phyloP scores from a whole-genome alignment of 2,888 invertebrate genomes.

The Pelosia muscerda region DNA sequence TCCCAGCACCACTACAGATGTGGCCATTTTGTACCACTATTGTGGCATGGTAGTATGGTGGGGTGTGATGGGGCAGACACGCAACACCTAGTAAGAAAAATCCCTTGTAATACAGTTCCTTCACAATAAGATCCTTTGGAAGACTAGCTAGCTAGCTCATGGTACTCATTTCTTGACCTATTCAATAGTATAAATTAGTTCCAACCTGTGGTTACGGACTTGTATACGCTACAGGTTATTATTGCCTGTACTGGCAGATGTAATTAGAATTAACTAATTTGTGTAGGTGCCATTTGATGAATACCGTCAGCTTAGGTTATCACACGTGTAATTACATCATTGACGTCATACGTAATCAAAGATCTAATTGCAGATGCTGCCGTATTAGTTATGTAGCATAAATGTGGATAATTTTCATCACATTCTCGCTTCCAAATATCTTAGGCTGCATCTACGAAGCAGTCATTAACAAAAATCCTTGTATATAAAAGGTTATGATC shows the following conservation, averaged over 20 bases:
- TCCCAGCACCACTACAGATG: no score
- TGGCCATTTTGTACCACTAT: no score
- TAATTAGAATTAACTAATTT: conserved; percentile 16
- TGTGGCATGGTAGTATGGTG: no score
- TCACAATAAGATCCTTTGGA: no score
- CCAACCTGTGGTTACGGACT: background rate
- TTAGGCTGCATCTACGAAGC: no score
- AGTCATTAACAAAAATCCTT: background rate
- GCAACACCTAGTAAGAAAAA: no score
- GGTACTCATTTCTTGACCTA: no score
- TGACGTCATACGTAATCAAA: background rate
- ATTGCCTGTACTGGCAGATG: background rate
- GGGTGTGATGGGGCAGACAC: no score
- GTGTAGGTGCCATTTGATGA: background rate
- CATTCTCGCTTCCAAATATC: no score
- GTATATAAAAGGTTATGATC: conserved; percentile 2
- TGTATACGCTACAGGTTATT: background rate
- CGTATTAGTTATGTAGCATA: background rate
- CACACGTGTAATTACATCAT: background rate
- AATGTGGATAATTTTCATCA: background rate
- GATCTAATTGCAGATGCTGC: background rate
- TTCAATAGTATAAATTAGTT: background rate
- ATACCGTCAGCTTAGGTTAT: conserved; percentile 5
- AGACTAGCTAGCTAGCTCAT: no score
- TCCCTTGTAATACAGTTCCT: no score